phyloP scores from a whole-genome alignment of 2,888 invertebrate genomes.

The Suillia variegata region DNA sequence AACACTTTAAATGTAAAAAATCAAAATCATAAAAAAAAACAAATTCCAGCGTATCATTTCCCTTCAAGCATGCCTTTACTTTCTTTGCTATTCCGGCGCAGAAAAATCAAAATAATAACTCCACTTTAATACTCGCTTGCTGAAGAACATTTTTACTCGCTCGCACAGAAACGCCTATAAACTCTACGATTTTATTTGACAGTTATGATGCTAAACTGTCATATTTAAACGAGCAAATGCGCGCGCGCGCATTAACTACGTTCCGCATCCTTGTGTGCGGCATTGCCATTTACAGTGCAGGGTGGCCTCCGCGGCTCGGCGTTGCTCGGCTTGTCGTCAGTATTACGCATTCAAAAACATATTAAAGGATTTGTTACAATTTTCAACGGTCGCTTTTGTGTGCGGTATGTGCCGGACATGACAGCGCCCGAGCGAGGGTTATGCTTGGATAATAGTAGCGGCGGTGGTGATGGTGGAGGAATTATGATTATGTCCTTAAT shows the following conservation, averaged over 20 bases:
- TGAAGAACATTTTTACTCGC: too few species aligned
- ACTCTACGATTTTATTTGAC: constrained; percentile 52
- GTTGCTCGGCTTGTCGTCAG: too few species aligned
- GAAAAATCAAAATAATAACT: too few species aligned
- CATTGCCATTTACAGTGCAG: neutral
- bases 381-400: constrained; percentile 22
- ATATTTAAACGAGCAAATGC: too few species aligned
- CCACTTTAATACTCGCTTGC: too few species aligned
- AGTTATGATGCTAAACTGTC: constrained; percentile 46
- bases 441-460: neutral
- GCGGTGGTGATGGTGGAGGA: neutral
- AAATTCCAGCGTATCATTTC: too few species aligned
- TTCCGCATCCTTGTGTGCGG: constrained; percentile 3
- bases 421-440: neutral
- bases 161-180: constrained; percentile 32
- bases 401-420: constrained; percentile 4
- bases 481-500: neutral
- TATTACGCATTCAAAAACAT: constrained; percentile 13
- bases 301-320: too few species aligned
- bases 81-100: too few species aligned
- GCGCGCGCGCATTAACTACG: constrained; percentile 1
- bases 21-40: too few species aligned
- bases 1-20: too few species aligned
- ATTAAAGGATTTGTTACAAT: constrained; percentile 27
- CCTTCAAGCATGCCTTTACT: too few species aligned